These are phyloP conservation scores for Drosophila orena DNA, from an alignment of 1,140 invertebrate genomes.

Conservation along the genomic window DNA sequence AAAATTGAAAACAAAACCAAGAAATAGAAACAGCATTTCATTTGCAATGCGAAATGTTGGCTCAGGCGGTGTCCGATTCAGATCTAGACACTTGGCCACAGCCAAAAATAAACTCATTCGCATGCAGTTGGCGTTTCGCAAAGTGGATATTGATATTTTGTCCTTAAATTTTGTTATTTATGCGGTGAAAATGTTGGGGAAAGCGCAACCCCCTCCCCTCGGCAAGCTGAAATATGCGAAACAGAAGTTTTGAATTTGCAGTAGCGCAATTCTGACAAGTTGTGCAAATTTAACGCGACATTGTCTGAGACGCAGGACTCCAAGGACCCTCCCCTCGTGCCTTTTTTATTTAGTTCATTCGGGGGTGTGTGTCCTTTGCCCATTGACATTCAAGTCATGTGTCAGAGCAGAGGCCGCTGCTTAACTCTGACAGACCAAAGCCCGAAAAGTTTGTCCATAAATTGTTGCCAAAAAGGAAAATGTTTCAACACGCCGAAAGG, in stretches of 20 bases:
- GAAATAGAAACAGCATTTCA: constrained; percentile 73
- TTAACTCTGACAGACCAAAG: constrained; percentile 74
- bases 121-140: constrained; percentile 72
- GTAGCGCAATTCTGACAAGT: constrained; percentile 51
- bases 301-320: constrained; percentile 51
- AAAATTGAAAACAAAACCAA: constrained; percentile 65
- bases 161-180: constrained; percentile 83
- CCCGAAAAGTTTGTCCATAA: constrained; percentile 64
- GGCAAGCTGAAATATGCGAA: constrained; percentile 43
- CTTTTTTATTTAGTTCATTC: constrained; percentile 3
- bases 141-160: constrained; percentile 84
- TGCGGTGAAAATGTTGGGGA: constrained; percentile 39
- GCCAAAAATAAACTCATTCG: constrained; percentile 58
- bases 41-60: constrained; percentile 72
- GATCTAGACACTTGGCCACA: constrained; percentile 2
- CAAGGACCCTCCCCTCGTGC: constrained; percentile 12
- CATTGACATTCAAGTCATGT: constrained; percentile 81
- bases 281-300: constrained; percentile 81
- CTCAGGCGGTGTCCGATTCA: constrained; percentile 52
- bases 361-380: constrained; percentile 44
- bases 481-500: constrained; percentile 56
- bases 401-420: constrained; percentile 75
- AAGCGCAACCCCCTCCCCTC: constrained; percentile 32
- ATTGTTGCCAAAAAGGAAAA: constrained; percentile 54
- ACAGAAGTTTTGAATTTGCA: constrained; percentile 76